Percentiles rank a stretch among this genome's conserved stretches.
phyloP scores from a whole-genome alignment of 2,888 invertebrate genomes.

The Steinernema hermaphroditum region DNA sequence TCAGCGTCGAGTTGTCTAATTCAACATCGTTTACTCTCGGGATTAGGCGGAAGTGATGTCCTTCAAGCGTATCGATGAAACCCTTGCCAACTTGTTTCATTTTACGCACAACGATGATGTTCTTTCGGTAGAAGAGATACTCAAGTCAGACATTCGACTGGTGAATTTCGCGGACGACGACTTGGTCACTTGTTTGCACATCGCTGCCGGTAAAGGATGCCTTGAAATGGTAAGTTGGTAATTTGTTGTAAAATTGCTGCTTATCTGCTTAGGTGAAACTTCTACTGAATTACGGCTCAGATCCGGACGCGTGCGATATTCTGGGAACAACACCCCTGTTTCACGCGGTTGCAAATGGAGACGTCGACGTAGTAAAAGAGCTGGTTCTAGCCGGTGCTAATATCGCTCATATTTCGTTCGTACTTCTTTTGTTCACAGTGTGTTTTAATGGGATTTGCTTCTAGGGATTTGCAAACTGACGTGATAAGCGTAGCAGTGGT shows the following conservation, averaged over 20 bases:
- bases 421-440: no score
- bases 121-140: no score
- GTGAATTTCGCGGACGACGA: neutral
- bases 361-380: neutral
- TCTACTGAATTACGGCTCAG: neutral
- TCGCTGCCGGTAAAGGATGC: neutral
- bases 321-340: neutral
- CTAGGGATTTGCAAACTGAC: neutral
- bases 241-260: no score
- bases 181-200: neutral
- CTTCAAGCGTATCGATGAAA: no score
- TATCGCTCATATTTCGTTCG: slow-evolving; percentile 5
- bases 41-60: no score
- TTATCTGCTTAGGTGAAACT: neutral
- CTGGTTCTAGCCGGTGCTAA: slow-evolving; percentile 3
- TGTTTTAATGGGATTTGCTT: neutral
- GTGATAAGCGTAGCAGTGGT: slow-evolving; percentile 5
- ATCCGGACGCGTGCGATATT: slow-evolving; percentile 13
- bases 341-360: slow-evolving; percentile 1
- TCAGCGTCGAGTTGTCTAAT: no score
- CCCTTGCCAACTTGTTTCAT: no score
- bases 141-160: no score
- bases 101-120: no score
- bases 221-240: neutral
- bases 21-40: no score